phyloP scores from a whole-genome alignment of 1,140 invertebrate genomes.

The Drosophila tristis region DNA sequence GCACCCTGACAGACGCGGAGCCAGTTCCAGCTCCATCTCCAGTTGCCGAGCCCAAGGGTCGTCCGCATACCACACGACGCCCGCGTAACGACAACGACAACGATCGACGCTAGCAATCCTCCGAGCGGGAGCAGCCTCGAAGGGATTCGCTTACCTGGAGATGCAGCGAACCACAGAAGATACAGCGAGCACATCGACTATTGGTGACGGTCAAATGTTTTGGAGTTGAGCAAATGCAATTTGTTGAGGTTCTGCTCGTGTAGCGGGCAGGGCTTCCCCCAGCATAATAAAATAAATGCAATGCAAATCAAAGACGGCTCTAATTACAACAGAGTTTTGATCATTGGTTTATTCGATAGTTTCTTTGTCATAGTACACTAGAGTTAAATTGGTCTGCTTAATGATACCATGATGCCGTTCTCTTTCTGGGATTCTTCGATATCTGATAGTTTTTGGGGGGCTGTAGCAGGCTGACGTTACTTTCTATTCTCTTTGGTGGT shows the following conservation, averaged over 20 bases:
- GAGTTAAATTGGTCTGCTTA: conserved; percentile 81
- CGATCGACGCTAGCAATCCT: conserved; percentile 71
- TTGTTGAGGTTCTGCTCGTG: conserved; percentile 72
- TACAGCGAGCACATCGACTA: conserved; percentile 23
- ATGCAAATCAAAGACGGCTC: not conserved
- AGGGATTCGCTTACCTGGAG: conserved; percentile 8
- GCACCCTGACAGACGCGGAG: conserved; percentile 47
- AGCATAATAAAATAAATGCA: conserved; percentile 19
- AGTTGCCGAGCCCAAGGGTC: conserved; percentile 74
- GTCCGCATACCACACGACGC: conserved; percentile 71
- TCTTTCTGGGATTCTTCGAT: conserved; percentile 37
- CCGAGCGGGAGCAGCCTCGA: not conserved
- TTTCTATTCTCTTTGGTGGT: conserved; percentile 40
- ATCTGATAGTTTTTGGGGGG: conserved; percentile 47
- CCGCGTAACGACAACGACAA: conserved; percentile 65
- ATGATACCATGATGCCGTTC: conserved; percentile 37
- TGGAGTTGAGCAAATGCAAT: conserved; percentile 66
- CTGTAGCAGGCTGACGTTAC: conserved; percentile 37
- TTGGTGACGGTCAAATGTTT: conserved; percentile 71
- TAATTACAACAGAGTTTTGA: conserved; percentile 57
- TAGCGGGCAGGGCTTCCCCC: conserved; percentile 26
- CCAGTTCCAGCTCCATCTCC: conserved; percentile 53
- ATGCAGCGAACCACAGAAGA: conserved; percentile 50
- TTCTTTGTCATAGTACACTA: conserved; percentile 62
- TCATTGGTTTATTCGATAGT: conserved; percentile 75